These are phyloP conservation scores for Serripes groenlandicus DNA, from an alignment of 2,888 invertebrate species.

Conservation along the genomic window DNA sequence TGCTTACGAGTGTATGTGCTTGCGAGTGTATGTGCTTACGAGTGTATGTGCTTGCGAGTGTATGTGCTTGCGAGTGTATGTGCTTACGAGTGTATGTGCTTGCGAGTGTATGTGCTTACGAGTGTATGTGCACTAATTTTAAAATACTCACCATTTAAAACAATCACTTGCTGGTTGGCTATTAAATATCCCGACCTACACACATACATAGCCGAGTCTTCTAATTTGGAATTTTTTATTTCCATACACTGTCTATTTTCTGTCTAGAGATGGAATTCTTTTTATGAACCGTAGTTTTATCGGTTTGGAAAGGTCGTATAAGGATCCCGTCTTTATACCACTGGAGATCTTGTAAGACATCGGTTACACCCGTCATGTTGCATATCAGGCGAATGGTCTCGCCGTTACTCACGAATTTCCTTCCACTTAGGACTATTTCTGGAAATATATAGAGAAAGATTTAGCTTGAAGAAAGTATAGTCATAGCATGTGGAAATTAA, in stretches of 20 bases:
- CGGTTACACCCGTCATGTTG: conserved; percentile 55
- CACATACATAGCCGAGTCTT: conserved; percentile 65
- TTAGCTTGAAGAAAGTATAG: not conserved
- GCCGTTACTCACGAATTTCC: conserved; percentile 58
- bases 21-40: no score
- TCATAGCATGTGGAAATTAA: not conserved
- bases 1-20: no score
- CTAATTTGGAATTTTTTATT: conserved; percentile 52
- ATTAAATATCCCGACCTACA: conserved; percentile 63
- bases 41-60: no score
- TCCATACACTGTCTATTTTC: conserved; percentile 65
- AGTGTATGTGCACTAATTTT: not conserved
- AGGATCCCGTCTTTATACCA: conserved; percentile 66
- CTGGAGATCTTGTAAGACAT: conserved; percentile 62
- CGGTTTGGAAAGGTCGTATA: conserved; percentile 37
- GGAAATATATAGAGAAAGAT: conserved; percentile 19
- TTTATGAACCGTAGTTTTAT: conserved; percentile 55
- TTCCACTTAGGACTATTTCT: conserved; percentile 57
- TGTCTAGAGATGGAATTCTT: conserved; percentile 52
- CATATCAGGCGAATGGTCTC: conserved; percentile 60
- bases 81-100: no score
- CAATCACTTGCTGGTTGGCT: conserved; percentile 60
- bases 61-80: no score
- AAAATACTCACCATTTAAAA: conserved; percentile 62
- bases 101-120: no score